A percentile compares a stretch with the other conserved stretches of the same genome.
phyloP scores from a whole-genome alignment of 2,797 vertebrate species.

The Anolis apletophallus region DNA sequence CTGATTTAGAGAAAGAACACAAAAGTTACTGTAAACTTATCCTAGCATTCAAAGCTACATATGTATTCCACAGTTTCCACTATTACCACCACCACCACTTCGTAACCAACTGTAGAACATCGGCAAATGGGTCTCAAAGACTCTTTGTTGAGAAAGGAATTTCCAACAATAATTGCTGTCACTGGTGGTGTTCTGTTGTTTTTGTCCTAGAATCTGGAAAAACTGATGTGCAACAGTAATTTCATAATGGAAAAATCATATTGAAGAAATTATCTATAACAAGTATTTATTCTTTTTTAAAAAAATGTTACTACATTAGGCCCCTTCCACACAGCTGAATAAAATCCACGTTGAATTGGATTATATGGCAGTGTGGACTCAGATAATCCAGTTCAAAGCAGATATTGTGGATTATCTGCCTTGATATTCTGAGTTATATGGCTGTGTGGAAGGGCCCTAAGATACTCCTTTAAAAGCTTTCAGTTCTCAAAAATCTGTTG shows the following conservation, averaged over 20 bases:
- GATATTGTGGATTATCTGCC: too few relatives aligned
- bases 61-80: not conserved
- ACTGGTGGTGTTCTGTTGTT: slow-evolving; percentile 34
- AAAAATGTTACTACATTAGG: too few relatives aligned
- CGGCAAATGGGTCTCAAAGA: slow-evolving; percentile 41
- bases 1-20: slow-evolving; percentile 12
- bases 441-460: too few relatives aligned
- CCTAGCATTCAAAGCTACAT: not conserved
- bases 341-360: too few relatives aligned
- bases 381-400: too few relatives aligned
- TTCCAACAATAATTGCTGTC: slow-evolving; percentile 36
- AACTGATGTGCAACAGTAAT: slow-evolving; percentile 10
- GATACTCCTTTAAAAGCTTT: too few relatives aligned
- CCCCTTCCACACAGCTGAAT: too few relatives aligned
- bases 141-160: slow-evolving; percentile 19
- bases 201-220: slow-evolving; percentile 27
- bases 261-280: not conserved
- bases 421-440: too few relatives aligned
- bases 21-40: slow-evolving; percentile 18
- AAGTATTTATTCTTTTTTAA: not conserved
- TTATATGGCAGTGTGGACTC: too few relatives aligned
- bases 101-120: slow-evolving; percentile 29
- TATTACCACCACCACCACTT: not conserved
- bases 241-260: not conserved
- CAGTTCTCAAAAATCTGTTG: too few relatives aligned